Conservation (phyloP, 2,797 vertebrate species). For the Gorsachius magnificus region DNA sequence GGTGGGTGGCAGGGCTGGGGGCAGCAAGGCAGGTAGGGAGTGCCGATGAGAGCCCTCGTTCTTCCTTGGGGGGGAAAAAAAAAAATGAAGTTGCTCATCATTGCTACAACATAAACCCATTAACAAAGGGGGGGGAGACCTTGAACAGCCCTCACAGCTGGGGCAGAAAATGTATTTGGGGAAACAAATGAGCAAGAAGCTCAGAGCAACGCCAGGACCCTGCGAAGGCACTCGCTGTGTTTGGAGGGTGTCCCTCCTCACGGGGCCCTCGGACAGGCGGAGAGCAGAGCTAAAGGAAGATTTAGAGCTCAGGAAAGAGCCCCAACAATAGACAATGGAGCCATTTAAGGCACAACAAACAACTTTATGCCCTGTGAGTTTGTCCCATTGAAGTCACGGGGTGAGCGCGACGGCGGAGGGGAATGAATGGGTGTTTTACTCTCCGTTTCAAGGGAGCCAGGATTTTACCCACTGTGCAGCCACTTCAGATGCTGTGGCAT, state of each 20-base stretch:
- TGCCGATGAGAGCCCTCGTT: no score
- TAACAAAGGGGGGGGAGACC: background rate
- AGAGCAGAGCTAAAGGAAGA: background rate
- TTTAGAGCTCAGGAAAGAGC: conserved; percentile 15
- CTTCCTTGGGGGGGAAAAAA: background rate
- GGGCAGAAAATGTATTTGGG: background rate
- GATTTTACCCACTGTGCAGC: background rate
- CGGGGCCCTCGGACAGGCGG: background rate
- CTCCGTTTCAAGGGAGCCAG: background rate
- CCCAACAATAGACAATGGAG: conserved; percentile 56
- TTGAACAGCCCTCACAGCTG: accelerated
- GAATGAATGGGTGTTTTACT: conserved; percentile 37
- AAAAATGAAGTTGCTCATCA: background rate
- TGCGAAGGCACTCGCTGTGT: accelerated
- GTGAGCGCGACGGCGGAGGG: background rate
- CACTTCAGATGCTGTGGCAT: background rate
- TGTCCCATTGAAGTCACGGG: conserved; percentile 41
- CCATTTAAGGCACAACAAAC: conserved; percentile 54
- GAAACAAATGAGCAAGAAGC: background rate
- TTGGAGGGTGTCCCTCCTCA: background rate
- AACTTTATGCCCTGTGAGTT: conserved; percentile 40
- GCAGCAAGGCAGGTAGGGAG: background rate
- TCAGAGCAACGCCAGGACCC: background rate
- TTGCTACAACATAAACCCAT: accelerated
- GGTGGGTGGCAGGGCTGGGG: background rate